phyloP scores from a whole-genome alignment of 1,140 invertebrate genomes.

The Probaryconus sp. region DNA sequence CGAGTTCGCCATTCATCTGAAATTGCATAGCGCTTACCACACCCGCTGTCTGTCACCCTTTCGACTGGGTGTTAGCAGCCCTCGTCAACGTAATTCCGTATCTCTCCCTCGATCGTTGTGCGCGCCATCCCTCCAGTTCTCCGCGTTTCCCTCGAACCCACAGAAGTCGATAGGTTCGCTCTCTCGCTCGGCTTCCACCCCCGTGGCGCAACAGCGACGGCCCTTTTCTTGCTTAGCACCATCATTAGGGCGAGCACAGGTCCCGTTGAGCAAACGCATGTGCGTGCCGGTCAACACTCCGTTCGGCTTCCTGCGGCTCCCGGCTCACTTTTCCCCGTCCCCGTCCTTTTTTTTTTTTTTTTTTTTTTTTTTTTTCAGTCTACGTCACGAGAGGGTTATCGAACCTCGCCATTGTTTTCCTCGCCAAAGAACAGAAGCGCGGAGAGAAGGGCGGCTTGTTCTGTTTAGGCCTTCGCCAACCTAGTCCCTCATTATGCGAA shows the following conservation, averaged over 20 bases:
- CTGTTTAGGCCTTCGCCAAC: conserved; percentile 22
- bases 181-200: conserved; percentile 16
- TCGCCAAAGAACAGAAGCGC: too few relatives aligned
- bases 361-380: too few relatives aligned
- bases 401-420: conserved; percentile 42
- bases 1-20: conserved; percentile 72
- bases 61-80: conserved; percentile 51
- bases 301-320: conserved; percentile 38
- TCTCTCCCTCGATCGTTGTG: conserved; percentile 63
- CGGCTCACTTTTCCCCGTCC: neutral
- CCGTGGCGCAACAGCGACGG: conserved; percentile 16
- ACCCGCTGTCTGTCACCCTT: conserved; percentile 54
- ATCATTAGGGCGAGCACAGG: conserved; percentile 51
- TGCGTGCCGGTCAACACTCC: conserved; percentile 53
- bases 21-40: conserved; percentile 73
- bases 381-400: conserved; percentile 24
- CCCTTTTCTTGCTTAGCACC: conserved; percentile 52
- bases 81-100: conserved; percentile 57
- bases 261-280: conserved; percentile 57
- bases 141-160: conserved; percentile 2
- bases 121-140: conserved; percentile 17
- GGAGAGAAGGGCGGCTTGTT: conserved; percentile 1
- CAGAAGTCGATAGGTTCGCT: conserved; percentile 20
- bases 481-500: conserved; percentile 39
- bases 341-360: too few relatives aligned